Base-by-base conservation (phyloP, 2,113 vertebrate species). In the Psilopogon haemacephalus region DNA sequence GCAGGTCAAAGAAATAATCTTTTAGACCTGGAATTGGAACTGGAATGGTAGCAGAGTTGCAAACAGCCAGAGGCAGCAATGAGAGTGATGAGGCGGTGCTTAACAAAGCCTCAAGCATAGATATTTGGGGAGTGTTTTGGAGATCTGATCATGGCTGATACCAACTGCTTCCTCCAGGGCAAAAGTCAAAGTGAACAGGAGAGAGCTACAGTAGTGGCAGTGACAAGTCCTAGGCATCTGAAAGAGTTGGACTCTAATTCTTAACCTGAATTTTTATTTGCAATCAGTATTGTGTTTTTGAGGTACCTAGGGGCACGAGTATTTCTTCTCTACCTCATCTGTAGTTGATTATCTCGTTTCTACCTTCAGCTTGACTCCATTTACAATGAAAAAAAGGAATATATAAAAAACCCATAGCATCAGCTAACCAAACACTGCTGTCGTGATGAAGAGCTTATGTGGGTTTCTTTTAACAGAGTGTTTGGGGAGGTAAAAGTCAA, bases 1-100 rank as follows among this genome's bases (percentile, higher is more conserved):
- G 89, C 76, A 97, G 96, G 96, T 97, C 97, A 97, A 96, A 95
- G 88, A 94, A 97, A 96, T 92, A 94, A 91, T 94, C 69, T 71
- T 89, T 93, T 88, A 76, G 64, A 70, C 58, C 63, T 73, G 74
- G 62, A 95, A 93, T 44, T 95, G 89, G 95, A 94, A 93, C 38
- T 40, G 84, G 78, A 93, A 94, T 68, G 28, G 56, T 92, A 88
- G 82, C 84, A 84, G 84, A 91, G 73, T 55, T 86, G 74, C 80
- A 83, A 92, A 94, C 71, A 84, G 77, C 63, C 85, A 56, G 86
- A 87, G 89, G 94, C 94, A 89, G 50, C 35, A 32, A 94, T 63
- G 67, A 84, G 70, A 69, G 82, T 88, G 73, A 78, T 88, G 88
- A 96, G 74, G 72, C 54, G 65, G 44, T 82, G 80, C 67, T 93